A percentile compares a stretch with the other conserved stretches of the same genome.
Evolutionary conservation across 35 echinoderm and acorn worm species (phyloP).

Genomic region (Lytechinus pictus): DNA sequence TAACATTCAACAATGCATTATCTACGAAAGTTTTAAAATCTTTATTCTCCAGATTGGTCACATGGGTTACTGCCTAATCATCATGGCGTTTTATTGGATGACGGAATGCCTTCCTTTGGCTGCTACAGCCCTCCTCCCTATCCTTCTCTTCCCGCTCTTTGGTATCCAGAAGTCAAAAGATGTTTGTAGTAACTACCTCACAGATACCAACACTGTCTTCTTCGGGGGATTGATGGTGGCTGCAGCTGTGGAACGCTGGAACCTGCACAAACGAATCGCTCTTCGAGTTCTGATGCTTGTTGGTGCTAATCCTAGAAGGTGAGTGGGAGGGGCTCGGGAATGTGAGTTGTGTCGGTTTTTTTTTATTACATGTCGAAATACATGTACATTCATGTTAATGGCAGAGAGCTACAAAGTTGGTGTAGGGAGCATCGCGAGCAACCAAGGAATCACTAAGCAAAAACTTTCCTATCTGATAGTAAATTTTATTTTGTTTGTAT

Average conservation of each 20-base stretch:
- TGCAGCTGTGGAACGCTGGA: constrained; percentile 83
- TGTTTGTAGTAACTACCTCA: constrained; percentile 82
- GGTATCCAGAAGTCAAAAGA: constrained; percentile 70
- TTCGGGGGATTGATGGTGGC: constrained; percentile 87
- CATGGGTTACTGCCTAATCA: constrained; percentile 76
- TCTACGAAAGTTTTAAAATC: background rate
- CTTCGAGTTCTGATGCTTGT: constrained; percentile 76
- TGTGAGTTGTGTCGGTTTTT: too few species aligned
- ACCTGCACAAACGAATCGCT: constrained; percentile 90
- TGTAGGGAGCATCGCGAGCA: too few species aligned
- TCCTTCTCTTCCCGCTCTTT: constrained; percentile 87
- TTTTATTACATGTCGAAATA: too few species aligned
- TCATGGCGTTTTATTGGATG: constrained; percentile 90
- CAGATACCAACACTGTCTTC: constrained; percentile 84
- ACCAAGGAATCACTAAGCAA: too few species aligned
- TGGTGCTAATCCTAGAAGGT: constrained; percentile 89
- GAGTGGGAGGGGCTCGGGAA: background rate
- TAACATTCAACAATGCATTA: background rate
- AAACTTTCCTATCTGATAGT: too few species aligned
- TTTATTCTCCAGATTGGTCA: constrained; percentile 71
- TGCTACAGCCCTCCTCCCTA: constrained; percentile 82
- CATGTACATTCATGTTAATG: too few species aligned
- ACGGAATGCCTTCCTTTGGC: constrained; percentile 84
- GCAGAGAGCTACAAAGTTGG: too few species aligned
- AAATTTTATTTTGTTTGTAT: too few species aligned